Evolutionary conservation across 2,888 invertebrate species (phyloP).

Genomic region (Ramazzottius varieornatus): DNA sequence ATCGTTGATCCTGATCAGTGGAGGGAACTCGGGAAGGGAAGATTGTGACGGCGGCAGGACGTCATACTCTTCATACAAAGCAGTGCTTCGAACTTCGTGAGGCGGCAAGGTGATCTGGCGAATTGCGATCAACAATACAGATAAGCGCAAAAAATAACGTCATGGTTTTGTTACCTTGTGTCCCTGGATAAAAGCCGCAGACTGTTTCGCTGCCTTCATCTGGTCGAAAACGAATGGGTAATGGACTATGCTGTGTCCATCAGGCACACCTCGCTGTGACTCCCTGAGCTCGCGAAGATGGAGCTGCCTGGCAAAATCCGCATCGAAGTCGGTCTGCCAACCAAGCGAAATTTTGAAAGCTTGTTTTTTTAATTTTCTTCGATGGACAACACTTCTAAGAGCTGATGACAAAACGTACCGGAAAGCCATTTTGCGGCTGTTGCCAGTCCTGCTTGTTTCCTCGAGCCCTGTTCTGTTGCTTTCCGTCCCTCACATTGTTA

Average conservation of each 20-base stretch:
- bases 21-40: conserved; percentile 9
- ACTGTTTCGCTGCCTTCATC: conserved; percentile 37
- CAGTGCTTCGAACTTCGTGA: conserved; percentile 40
- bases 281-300: not conserved
- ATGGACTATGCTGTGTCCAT: conserved; percentile 16
- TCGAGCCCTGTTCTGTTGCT: not conserved
- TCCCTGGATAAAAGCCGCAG: conserved; percentile 48
- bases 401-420: no score
- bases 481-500: not conserved
- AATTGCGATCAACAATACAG: not conserved
- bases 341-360: no score
- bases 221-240: conserved; percentile 71
- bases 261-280: not conserved
- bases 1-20: conserved; percentile 15
- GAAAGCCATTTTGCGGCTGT: no score
- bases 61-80: conserved; percentile 55
- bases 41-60: conserved; percentile 19
- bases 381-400: no score
- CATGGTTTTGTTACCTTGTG: conserved; percentile 34
- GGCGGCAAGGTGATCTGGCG: conserved; percentile 42
- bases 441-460: not conserved
- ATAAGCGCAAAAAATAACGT: not conserved
- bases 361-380: no score
- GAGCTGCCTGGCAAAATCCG: not conserved
- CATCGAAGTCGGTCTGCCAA: not conserved